Evolutionary conservation across 2,113 vertebrate genomes (phyloP).

Genomic region (Leptosomus discolor): DNA sequence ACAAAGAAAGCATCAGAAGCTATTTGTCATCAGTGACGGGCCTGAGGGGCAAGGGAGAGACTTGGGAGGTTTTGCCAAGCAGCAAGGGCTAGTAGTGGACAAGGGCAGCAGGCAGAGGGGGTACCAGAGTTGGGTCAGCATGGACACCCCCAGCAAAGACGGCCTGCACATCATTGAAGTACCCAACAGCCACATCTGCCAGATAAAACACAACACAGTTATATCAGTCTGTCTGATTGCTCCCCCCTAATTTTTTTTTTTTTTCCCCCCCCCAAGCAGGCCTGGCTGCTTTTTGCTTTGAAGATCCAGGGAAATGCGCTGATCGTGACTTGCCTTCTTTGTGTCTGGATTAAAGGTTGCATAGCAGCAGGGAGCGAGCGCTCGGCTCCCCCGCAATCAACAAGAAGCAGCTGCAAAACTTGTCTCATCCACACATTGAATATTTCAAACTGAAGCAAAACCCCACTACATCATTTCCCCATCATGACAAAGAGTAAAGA

Average conservation of each 20-base stretch:
- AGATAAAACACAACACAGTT: neutral
- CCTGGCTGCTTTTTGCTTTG: neutral
- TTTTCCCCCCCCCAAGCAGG: neutral
- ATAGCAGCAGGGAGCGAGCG: neutral
- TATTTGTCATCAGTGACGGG: neutral
- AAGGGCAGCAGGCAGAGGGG: neutral
- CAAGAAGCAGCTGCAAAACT: neutral
- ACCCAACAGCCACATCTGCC: neutral
- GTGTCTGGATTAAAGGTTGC: slow-evolving; percentile 41
- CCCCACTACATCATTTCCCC: neutral
- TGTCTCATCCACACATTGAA: neutral
- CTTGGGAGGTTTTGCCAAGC: neutral
- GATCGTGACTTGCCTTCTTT: neutral
- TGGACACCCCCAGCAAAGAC: neutral
- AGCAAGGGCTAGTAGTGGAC: neutral
- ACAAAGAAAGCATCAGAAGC: slow-evolving; percentile 28
- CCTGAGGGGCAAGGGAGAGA: neutral
- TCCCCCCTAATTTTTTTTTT: neutral
- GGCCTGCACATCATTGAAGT: neutral
- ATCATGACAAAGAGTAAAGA: neutral
- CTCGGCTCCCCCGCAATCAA: neutral
- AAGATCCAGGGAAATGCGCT: neutral
- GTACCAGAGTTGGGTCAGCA: neutral
- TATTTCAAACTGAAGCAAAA: neutral
- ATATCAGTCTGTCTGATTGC: neutral